A percentile compares a stretch with the other conserved stretches of the same genome.
These are phyloP conservation scores for Ptyas mucosa DNA, from an alignment of 2,113 vertebrate species.

Conservation along the genomic window DNA sequence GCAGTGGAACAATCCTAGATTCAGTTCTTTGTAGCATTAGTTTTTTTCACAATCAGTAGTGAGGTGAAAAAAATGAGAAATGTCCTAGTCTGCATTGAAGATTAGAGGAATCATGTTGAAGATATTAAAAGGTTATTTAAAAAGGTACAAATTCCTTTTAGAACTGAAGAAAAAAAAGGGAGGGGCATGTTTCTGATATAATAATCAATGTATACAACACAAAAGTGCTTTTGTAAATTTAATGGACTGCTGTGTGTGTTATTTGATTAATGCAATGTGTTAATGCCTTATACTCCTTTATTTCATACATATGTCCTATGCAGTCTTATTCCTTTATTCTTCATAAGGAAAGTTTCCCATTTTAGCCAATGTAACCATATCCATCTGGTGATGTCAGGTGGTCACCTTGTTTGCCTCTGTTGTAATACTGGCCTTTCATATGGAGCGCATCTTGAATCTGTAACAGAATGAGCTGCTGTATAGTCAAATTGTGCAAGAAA, in stretches of 20 bases:
- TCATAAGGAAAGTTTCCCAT: conserved; percentile 9
- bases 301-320: conserved; percentile 62
- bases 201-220: conserved; percentile 41
- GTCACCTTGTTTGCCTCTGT: conserved; percentile 61
- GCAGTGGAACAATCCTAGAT: background rate
- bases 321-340: conserved; percentile 54
- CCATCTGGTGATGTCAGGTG: conserved; percentile 51
- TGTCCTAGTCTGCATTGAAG: background rate
- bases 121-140: background rate
- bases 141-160: background rate
- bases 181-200: conserved; percentile 5
- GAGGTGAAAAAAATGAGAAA: background rate
- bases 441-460: conserved; percentile 42
- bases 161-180: background rate
- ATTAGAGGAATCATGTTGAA: background rate
- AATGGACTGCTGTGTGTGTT: conserved; percentile 51
- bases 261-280: conserved; percentile 62
- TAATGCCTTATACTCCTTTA: conserved; percentile 72
- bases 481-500: conserved; percentile 44
- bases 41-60: too few relatives aligned
- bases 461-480: conserved; percentile 25
- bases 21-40: background rate
- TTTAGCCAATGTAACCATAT: conserved; percentile 26
- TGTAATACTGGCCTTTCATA: conserved; percentile 60
- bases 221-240: conserved; percentile 69